A percentile compares a stretch with the other conserved stretches of the same genome.
Conservation (phyloP, 1,140 invertebrate species). For the Panagrolaimus sp. region DNA sequence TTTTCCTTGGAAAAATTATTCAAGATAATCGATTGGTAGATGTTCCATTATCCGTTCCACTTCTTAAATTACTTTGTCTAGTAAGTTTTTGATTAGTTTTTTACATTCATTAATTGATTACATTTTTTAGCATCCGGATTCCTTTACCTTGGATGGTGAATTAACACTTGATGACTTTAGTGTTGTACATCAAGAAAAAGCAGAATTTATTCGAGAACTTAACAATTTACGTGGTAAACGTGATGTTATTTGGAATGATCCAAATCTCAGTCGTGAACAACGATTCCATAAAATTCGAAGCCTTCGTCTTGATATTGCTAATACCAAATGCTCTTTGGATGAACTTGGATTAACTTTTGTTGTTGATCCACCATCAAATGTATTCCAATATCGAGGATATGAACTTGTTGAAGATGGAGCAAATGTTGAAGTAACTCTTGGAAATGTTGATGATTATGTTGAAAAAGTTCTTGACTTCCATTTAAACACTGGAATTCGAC, state of each 20-base stretch:
- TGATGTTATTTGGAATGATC: conserved; percentile 67
- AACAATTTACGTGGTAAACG: conserved; percentile 54
- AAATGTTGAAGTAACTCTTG: conserved; percentile 68
- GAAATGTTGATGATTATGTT: conserved; percentile 87
- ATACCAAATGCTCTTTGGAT: conserved; percentile 65
- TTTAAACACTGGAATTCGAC: conserved; percentile 77
- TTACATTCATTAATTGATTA: not conserved
- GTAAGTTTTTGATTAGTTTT: not conserved
- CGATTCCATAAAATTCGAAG: conserved; percentile 60
- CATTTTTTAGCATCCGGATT: conserved; percentile 14
- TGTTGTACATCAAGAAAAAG: conserved; percentile 76
- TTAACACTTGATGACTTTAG: conserved; percentile 75
- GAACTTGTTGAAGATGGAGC: conserved; percentile 63
- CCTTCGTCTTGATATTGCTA: conserved; percentile 62
- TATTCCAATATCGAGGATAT: conserved; percentile 60
- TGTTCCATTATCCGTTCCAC: conserved; percentile 83
- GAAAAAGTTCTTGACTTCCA: conserved; percentile 77
- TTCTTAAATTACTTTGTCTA: conserved; percentile 81
- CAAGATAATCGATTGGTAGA: conserved; percentile 95
- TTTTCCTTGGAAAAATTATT: conserved; percentile 72
- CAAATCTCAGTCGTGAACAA: conserved; percentile 65
- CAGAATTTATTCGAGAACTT: conserved; percentile 66
- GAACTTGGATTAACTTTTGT: conserved; percentile 66
- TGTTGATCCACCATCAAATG: conserved; percentile 49
- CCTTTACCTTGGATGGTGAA: conserved; percentile 65